A percentile compares a stretch with the other conserved stretches of the same genome.
Evolutionary conservation across 2,113 vertebrate genomes (phyloP).

Genomic region (Hippocampus mohnikei): DNA sequence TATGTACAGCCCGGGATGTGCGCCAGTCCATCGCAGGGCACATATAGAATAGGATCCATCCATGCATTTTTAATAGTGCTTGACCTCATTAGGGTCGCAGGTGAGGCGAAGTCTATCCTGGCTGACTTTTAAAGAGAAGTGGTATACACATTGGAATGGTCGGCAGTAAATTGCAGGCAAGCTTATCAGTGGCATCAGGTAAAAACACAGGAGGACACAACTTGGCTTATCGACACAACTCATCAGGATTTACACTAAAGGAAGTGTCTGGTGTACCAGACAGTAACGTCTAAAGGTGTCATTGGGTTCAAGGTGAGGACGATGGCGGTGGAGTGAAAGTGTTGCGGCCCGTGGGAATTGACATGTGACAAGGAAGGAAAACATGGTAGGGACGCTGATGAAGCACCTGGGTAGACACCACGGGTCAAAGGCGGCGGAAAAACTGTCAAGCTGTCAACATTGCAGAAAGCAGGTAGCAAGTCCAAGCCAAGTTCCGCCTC

Average conservation of each 20-base stretch:
- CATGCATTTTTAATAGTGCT: background rate
- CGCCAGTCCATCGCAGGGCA: no score
- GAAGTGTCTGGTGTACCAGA: background rate
- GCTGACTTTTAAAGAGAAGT: background rate
- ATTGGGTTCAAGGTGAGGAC: slow-evolving; percentile 32
- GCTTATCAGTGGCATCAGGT: background rate
- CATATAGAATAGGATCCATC: background rate
- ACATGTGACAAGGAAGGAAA: background rate
- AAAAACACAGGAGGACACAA: background rate
- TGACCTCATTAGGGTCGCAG: no score
- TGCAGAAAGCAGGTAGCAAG: background rate
- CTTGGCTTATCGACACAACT: slow-evolving; percentile 4
- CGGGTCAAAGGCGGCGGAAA: slow-evolving; percentile 28
- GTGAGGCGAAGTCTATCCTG: background rate
- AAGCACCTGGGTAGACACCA: slow-evolving; percentile 1
- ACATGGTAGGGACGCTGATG: background rate
- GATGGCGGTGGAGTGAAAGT: slow-evolving; percentile 10
- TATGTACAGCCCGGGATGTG: no score
- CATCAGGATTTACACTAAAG: slow-evolving; percentile 16
- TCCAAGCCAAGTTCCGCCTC: slow-evolving; percentile 19
- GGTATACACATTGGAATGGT: background rate
- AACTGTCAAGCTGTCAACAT: slow-evolving; percentile 42
- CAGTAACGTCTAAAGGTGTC: slow-evolving; percentile 7
- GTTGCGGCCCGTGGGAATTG: slow-evolving; percentile 9
- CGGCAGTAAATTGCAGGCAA: background rate